Evolutionary conservation across 2,113 vertebrate genomes (phyloP).

Genomic region (Lepus americanus): DNA sequence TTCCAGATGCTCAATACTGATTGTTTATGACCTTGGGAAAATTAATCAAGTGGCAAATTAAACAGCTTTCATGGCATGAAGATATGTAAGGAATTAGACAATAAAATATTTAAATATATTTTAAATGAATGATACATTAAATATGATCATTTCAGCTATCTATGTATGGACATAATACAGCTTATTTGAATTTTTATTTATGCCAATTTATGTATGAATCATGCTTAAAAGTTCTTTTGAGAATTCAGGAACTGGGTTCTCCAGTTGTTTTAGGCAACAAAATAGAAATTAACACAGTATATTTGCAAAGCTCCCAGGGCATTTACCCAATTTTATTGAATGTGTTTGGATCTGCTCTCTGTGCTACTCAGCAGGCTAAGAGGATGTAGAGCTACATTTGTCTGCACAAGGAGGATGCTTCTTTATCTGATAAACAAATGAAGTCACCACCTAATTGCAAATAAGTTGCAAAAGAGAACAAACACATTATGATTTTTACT

Average conservation of each 20-base stretch:
- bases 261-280: not conserved
- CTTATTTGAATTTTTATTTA: slow-evolving; percentile 23
- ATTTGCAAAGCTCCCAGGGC: not conserved
- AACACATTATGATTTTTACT: not conserved
- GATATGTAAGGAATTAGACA: not conserved
- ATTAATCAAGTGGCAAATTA: not conserved
- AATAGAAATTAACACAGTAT: not conserved
- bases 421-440: not conserved
- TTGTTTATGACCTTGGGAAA: slow-evolving; percentile 22
- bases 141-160: not conserved
- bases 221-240: not conserved
- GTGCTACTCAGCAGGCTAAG: not conserved
- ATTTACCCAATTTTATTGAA: not conserved
- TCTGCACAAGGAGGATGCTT: not conserved
- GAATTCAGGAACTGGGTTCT: not conserved
- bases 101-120: not conserved
- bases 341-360: not conserved
- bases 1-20: not conserved
- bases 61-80: not conserved
- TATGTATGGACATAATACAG: not conserved
- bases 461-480: not conserved
- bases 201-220: not conserved
- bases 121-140: not conserved
- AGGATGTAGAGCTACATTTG: not conserved
- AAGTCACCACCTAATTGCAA: not conserved